Conservation (phyloP, 1,140 invertebrate species). For the Dolichoris vasculosae region DNA sequence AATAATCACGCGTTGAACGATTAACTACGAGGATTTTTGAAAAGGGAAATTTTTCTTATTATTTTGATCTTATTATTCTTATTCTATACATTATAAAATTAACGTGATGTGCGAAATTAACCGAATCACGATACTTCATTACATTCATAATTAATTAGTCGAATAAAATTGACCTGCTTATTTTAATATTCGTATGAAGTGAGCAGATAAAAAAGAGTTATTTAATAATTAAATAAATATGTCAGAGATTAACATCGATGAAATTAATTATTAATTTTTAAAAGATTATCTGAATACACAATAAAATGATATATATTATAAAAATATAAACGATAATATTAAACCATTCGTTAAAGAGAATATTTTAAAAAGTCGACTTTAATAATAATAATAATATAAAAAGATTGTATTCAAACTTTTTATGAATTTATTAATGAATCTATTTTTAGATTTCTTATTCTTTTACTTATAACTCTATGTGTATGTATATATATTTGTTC, state of each 20-base stretch:
- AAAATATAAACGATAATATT: too few species aligned
- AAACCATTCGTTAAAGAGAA: too few species aligned
- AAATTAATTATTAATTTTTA: too few species aligned
- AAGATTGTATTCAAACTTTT: not conserved
- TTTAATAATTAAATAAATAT: too few species aligned
- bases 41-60: constrained; percentile 6
- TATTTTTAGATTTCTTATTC: not conserved
- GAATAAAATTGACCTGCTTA: too few species aligned
- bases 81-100: not conserved
- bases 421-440: not conserved
- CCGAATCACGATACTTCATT: not conserved
- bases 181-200: too few species aligned
- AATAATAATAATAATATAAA: not conserved
- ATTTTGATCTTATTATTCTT: not conserved
- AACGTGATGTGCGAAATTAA: not conserved
- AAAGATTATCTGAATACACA: too few species aligned
- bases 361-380: too few species aligned
- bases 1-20: not conserved
- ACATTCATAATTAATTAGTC: not conserved
- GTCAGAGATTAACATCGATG: too few species aligned
- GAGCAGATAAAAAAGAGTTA: too few species aligned
- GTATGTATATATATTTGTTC: not conserved
- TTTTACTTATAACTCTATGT: not conserved
- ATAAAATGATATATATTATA: too few species aligned
- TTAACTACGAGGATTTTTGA: not conserved